These are phyloP conservation scores for Drosophila leonis DNA, from an alignment of 2,888 invertebrate species.

Conservation along the genomic window DNA sequence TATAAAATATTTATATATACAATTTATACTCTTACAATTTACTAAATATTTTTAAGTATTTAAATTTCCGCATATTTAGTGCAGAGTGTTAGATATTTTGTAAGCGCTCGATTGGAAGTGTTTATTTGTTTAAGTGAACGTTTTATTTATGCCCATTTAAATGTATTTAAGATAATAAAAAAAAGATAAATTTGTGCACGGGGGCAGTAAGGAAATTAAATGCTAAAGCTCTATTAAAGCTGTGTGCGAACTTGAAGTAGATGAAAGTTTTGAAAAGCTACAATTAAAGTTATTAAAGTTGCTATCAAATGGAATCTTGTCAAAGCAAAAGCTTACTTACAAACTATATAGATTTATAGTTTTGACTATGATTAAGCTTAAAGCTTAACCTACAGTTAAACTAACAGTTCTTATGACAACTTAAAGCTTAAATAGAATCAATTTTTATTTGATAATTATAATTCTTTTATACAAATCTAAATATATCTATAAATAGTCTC, in stretches of 20 bases:
- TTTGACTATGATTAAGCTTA: too few species aligned
- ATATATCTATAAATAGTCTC: background rate
- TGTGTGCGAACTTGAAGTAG: too few species aligned
- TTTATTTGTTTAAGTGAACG: slow-evolving; percentile 15
- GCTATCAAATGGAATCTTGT: too few species aligned
- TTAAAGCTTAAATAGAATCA: background rate
- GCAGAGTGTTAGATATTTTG: slow-evolving; percentile 1
- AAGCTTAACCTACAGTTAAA: background rate
- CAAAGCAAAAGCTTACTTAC: background rate
- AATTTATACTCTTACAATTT: background rate
- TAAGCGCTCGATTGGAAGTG: background rate
- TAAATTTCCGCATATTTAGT: background rate
- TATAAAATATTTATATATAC: background rate
- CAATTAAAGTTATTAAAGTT: background rate
- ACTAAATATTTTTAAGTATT: background rate
- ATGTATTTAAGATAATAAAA: slow-evolving; percentile 1
- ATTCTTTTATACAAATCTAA: background rate
- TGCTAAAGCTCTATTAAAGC: background rate
- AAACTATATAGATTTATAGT: too few species aligned
- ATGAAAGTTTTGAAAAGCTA: too few species aligned
- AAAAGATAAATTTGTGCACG: background rate
- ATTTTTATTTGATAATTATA: background rate
- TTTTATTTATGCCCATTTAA: slow-evolving; percentile 25
- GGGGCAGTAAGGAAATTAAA: too few species aligned
- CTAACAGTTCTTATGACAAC: background rate